Conservation (phyloP, 2,797 vertebrate species). For the Meda fulgida region DNA sequence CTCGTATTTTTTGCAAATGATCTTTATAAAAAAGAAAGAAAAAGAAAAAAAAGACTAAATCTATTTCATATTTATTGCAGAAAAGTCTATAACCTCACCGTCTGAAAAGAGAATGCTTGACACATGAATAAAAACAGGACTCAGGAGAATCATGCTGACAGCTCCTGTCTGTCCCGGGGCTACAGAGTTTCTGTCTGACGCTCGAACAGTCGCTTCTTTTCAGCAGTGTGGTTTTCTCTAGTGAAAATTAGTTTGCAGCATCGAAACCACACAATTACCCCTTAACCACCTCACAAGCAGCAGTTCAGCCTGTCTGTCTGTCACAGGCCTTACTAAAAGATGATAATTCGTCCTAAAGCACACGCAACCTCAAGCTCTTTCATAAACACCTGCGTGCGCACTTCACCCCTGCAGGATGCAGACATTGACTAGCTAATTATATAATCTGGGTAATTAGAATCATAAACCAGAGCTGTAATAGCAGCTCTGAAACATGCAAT, state of each 20-base stretch:
- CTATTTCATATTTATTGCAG: background rate
- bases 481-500: constrained; percentile 60
- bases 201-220: constrained; percentile 51
- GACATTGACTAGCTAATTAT: constrained; percentile 60
- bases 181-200: constrained; percentile 46
- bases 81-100: background rate
- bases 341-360: constrained; percentile 40
- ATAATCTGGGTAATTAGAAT: constrained; percentile 65
- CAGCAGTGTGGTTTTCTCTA: constrained; percentile 49
- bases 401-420: constrained; percentile 50
- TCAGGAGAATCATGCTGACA: constrained; percentile 47
- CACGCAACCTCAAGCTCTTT: constrained; percentile 25
- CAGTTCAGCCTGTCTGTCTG: constrained; percentile 55
- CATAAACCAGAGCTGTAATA: constrained; percentile 61
- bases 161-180: constrained; percentile 50
- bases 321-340: constrained; percentile 52
- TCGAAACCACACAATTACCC: constrained; percentile 61
- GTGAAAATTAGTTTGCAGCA: constrained; percentile 60
- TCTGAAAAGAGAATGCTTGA: constrained; percentile 14
- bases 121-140: constrained; percentile 53
- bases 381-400: constrained; percentile 52
- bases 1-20: background rate
- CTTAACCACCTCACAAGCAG: constrained; percentile 56
- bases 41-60: background rate
- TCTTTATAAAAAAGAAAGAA: too few relatives aligned